These are phyloP conservation scores for Atherinomorus stipes DNA, from an alignment of 2,113 vertebrate species.

Conservation along the genomic window DNA sequence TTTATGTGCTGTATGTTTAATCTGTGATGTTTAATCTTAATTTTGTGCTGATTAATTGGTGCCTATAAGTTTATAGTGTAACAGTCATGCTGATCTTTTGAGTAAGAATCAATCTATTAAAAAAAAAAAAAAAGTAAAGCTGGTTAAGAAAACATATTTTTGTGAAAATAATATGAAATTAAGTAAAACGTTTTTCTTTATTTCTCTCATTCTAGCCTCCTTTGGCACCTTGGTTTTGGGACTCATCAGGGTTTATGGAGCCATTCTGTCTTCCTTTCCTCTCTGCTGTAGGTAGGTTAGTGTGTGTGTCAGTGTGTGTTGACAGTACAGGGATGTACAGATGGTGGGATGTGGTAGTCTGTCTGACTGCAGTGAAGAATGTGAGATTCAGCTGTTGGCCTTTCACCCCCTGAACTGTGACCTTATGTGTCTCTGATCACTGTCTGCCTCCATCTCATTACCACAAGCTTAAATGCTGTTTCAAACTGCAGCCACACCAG, in stretches of 20 bases:
- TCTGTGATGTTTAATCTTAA: too few relatives aligned
- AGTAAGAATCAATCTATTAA: neutral
- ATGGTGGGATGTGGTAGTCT: slow-evolving; percentile 72
- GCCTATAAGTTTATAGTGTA: too few relatives aligned
- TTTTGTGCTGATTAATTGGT: too few relatives aligned
- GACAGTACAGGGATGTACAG: slow-evolving; percentile 55
- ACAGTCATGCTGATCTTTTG: too few relatives aligned
- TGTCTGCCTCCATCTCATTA: slow-evolving; percentile 65
- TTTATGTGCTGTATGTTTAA: too few relatives aligned
- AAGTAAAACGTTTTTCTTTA: neutral
- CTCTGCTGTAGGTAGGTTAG: slow-evolving; percentile 33
- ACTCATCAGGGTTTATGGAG: slow-evolving; percentile 24
- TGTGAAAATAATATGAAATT: neutral
- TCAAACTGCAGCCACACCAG: slow-evolving; percentile 3
- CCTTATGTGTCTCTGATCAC: slow-evolving; percentile 70
- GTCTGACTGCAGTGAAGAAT: slow-evolving; percentile 71
- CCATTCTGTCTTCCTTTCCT: slow-evolving; percentile 2
- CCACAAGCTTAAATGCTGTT: slow-evolving; percentile 55
- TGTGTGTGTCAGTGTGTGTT: slow-evolving; percentile 19
- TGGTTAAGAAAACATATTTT: neutral
- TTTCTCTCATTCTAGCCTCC: neutral
- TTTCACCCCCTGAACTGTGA: slow-evolving; percentile 62
- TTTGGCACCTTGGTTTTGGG: neutral
- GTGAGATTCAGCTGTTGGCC: slow-evolving; percentile 73
- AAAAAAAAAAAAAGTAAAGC: neutral